These are phyloP conservation scores for Agrochola litura DNA, from an alignment of 2,888 invertebrate genomes.

Conservation along the genomic window DNA sequence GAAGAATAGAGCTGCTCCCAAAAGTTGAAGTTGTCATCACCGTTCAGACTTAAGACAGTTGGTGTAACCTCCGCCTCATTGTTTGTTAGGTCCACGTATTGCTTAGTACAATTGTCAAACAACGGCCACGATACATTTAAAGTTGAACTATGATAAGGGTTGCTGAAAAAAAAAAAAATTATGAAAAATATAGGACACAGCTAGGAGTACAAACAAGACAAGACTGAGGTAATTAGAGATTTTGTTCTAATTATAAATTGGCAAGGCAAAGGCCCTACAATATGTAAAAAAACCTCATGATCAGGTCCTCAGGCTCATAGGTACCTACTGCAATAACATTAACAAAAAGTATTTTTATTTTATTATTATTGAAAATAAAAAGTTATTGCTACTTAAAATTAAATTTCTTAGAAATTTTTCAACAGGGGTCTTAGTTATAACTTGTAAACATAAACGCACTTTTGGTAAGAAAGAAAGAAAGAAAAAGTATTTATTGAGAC, in stretches of 20 bases:
- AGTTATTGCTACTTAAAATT: no score
- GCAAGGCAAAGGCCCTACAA: no score
- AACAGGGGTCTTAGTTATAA: no score
- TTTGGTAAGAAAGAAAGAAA: no score
- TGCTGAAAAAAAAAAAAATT: constrained; percentile 26
- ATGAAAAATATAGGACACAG: neutral
- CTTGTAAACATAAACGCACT: no score
- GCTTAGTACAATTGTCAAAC: constrained; percentile 8
- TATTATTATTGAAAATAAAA: no score
- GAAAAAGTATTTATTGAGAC: no score
- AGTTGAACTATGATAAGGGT: constrained; percentile 5
- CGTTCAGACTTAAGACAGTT: neutral
- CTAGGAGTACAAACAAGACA: neutral
- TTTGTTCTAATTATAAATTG: neutral
- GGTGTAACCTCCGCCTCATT: neutral
- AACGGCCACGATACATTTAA: constrained; percentile 10
- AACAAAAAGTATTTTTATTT: no score
- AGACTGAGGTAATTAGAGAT: neutral
- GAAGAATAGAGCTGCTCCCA: constrained; percentile 13
- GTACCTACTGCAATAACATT: no score
- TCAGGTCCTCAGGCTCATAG: no score
- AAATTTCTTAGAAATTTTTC: no score
- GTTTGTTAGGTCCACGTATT: constrained; percentile 22
- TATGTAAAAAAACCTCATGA: no score
- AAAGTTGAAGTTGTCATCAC: constrained; percentile 4